Conservation (phyloP, 2,797 vertebrate genomes). For the Gymnopithys bicolor region DNA sequence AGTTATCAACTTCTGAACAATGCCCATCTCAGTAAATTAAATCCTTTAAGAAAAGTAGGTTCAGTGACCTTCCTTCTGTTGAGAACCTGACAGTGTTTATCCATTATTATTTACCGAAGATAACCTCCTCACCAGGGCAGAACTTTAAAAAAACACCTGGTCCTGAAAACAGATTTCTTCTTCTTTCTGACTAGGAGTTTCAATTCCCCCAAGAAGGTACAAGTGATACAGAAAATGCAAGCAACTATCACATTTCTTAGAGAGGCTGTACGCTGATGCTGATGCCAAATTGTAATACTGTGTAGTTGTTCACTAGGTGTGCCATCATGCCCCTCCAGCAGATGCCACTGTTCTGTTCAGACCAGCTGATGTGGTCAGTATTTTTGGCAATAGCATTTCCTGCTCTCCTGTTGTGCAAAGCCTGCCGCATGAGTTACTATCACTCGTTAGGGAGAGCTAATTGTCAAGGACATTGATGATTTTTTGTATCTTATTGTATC, state of each 20-base stretch:
- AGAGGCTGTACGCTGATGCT: neutral
- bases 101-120: slow-evolving; percentile 34
- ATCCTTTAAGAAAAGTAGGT: neutral
- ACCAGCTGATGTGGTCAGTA: neutral
- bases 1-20: neutral
- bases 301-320: neutral
- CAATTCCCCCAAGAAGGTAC: neutral
- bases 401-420: neutral
- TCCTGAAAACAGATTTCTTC: neutral
- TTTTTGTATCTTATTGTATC: neutral
- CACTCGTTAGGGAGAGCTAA: neutral
- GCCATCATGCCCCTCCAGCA: neutral
- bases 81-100: slow-evolving; percentile 5
- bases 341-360: neutral
- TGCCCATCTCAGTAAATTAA: neutral
- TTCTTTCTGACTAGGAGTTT: neutral
- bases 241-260: neutral
- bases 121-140: slow-evolving; percentile 18
- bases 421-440: neutral
- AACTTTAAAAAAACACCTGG: neutral
- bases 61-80: slow-evolving; percentile 3
- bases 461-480: neutral
- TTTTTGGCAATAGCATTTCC: neutral
- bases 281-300: neutral
- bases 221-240: neutral